Evolutionary conservation across 2,113 vertebrate genomes (phyloP).

Genomic region (Coracopsis vasa): DNA sequence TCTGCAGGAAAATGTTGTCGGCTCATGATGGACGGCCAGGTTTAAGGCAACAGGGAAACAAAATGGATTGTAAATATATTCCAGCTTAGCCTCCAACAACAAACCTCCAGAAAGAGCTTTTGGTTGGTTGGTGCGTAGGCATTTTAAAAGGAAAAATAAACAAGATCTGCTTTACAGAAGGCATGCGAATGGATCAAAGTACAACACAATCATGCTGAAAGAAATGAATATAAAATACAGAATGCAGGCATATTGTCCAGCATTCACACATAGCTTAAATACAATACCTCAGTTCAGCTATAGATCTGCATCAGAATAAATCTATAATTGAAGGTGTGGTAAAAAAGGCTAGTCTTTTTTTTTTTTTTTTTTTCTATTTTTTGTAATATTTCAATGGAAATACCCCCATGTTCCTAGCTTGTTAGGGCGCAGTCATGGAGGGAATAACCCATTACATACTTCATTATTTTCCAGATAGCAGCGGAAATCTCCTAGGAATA

Average conservation of each 20-base stretch:
- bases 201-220: neutral
- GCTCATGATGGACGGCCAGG: accelerated
- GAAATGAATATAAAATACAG: neutral
- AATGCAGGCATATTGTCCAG: neutral
- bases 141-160: neutral
- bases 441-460: conserved; percentile 33
- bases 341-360: neutral
- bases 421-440: neutral
- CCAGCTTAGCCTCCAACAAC: neutral
- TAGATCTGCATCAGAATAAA: neutral
- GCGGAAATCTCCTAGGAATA: conserved; percentile 28
- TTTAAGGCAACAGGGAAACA: neutral
- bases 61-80: neutral
- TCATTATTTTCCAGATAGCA: conserved; percentile 55
- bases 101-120: neutral
- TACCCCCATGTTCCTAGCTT: neutral
- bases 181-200: neutral
- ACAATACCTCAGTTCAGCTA: neutral
- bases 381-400: neutral
- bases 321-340: neutral
- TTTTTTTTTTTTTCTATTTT: neutral
- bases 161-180: neutral
- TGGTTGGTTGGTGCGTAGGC: neutral
- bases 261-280: neutral
- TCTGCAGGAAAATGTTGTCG: neutral